Percentiles rank a stretch among this genome's conserved stretches.
These are phyloP conservation scores for Camponotus floridanus DNA, from an alignment of 1,140 invertebrate genomes.

Conservation along the genomic window DNA sequence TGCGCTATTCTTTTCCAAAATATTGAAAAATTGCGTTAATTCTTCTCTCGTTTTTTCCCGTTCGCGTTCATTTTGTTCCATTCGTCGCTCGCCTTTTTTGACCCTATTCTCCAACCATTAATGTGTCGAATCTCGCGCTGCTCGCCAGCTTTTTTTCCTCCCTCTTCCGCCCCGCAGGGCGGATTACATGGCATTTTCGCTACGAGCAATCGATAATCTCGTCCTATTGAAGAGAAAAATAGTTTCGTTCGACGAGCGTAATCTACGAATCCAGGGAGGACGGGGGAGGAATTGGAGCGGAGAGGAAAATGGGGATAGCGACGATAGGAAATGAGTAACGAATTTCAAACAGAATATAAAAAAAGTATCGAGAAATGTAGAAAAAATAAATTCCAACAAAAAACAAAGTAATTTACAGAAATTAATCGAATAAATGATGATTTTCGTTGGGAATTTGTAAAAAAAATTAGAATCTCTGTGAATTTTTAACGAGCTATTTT, in stretches of 20 bases:
- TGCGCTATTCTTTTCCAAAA: conserved; percentile 19
- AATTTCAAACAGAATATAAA: background rate
- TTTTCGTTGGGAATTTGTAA: background rate
- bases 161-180: background rate
- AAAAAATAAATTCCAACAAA: background rate
- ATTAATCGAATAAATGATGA: background rate
- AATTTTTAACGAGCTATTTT: background rate
- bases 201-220: conserved; percentile 61
- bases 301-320: background rate
- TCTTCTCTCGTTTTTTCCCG: conserved; percentile 19
- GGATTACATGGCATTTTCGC: conserved; percentile 55
- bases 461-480: background rate
- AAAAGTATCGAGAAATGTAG: background rate
- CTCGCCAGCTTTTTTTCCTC: conserved; percentile 35
- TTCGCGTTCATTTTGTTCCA: background rate
- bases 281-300: conserved; percentile 10
- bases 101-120: conserved; percentile 41
- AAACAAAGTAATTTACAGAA: background rate
- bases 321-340: conserved; percentile 42
- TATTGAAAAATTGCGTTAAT: conserved; percentile 33
- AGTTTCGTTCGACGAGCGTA: conserved; percentile 58
- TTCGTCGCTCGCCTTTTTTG: background rate
- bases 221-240: conserved; percentile 60
- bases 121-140: conserved; percentile 54
- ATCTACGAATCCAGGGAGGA: conserved; percentile 33